Evolutionary conservation across 2,888 invertebrate species (phyloP).

Genomic region (Danaus chrysippus): DNA sequence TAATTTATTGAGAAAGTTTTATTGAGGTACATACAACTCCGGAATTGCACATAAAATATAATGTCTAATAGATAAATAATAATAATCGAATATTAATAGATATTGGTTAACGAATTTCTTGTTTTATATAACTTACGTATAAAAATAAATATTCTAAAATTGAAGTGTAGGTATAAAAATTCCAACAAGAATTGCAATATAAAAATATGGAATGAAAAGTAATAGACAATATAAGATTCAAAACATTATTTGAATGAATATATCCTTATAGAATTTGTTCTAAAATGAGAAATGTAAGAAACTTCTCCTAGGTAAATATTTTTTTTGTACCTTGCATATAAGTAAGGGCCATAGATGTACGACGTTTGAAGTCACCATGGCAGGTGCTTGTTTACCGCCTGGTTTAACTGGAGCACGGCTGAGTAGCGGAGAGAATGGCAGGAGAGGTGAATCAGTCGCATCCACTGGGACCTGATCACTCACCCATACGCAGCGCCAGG

Average conservation of each 20-base stretch:
- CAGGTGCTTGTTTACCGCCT: slow-evolving; percentile 37
- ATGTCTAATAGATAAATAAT: neutral
- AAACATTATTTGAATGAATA: too few species aligned
- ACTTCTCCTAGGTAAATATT: neutral
- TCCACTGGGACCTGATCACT: slow-evolving; percentile 68
- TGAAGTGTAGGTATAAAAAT: too few species aligned
- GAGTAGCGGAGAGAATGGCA: slow-evolving; percentile 62
- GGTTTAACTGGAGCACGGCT: slow-evolving; percentile 41
- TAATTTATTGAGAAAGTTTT: slow-evolving; percentile 17
- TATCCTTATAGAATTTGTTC: too few species aligned
- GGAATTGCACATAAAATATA: slow-evolving; percentile 1
- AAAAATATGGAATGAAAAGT: too few species aligned
- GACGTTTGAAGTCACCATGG: slow-evolving; percentile 39
- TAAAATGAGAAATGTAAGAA: neutral
- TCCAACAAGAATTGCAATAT: too few species aligned
- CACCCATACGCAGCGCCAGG: slow-evolving; percentile 72
- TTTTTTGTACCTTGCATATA: slow-evolving; percentile 56
- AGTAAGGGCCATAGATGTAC: slow-evolving; percentile 67
- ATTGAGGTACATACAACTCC: slow-evolving; percentile 1
- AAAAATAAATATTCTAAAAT: too few species aligned
- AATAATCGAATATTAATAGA: neutral
- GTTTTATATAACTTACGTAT: neutral
- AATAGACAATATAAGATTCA: too few species aligned
- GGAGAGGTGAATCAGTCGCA: slow-evolving; percentile 55
- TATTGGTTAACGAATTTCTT: neutral